phyloP scores from a whole-genome alignment of 2,113 vertebrate species.

The Erinaceus europaeus region DNA sequence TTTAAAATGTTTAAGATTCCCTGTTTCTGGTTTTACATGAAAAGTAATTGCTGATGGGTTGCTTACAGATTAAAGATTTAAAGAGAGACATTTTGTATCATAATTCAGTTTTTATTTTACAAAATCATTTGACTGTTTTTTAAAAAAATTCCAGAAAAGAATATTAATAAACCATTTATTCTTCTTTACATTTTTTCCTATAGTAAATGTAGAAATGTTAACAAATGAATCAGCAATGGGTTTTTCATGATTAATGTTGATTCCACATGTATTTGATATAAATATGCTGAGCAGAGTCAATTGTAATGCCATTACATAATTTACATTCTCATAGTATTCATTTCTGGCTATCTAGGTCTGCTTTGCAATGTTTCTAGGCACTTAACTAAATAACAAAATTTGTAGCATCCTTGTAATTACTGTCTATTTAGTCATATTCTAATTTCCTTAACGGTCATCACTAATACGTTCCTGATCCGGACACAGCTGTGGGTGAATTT shows the following conservation, averaged over 20 bases:
- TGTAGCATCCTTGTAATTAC: conserved; percentile 46
- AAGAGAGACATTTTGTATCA: conserved; percentile 36
- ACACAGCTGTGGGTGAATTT: conserved; percentile 34
- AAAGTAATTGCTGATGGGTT: not conserved
- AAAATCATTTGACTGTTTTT: conserved; percentile 42
- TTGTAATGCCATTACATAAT: conserved; percentile 39
- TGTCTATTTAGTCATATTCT: conserved; percentile 23
- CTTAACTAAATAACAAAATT: conserved; percentile 35
- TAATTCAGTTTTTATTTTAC: conserved; percentile 29
- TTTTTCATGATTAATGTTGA: conserved; percentile 38
- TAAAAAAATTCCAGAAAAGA: conserved; percentile 40
- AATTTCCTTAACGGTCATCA: conserved; percentile 27
- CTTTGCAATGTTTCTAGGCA: conserved; percentile 28
- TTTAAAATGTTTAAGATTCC: not conserved
- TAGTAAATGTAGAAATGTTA: conserved; percentile 27
- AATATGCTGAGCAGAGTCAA: conserved; percentile 14
- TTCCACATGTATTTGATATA: conserved; percentile 12
- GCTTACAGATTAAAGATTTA: not conserved
- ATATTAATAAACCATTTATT: conserved; percentile 53
- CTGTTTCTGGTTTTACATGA: not conserved
- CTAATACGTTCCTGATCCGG: not conserved
- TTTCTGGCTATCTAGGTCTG: conserved; percentile 19
- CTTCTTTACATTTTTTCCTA: conserved; percentile 42
- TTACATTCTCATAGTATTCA: not conserved
- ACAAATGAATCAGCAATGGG: conserved; percentile 32